phyloP scores from a whole-genome alignment of 2,888 invertebrate genomes.

The Amitus sp. region DNA sequence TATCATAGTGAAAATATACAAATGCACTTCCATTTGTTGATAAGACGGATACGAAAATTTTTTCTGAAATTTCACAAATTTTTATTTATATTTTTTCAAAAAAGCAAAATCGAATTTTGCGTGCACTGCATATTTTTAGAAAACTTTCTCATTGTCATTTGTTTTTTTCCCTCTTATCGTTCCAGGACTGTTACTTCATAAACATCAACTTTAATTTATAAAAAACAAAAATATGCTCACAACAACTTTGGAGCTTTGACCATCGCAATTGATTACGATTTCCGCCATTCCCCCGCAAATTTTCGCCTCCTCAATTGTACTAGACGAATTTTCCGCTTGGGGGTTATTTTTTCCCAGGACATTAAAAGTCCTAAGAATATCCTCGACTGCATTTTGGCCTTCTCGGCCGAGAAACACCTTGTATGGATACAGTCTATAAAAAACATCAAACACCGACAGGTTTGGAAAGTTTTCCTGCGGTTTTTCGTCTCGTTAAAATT shows the following conservation, averaged over 20 bases:
- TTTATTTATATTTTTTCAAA: no score
- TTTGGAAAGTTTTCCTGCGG: constrained; percentile 78
- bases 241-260: constrained; percentile 41
- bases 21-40: no score
- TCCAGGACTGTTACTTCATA: no score
- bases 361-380: constrained; percentile 75
- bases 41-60: no score
- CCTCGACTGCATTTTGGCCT: constrained; percentile 76
- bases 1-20: no score
- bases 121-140: no score
- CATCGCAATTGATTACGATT: constrained; percentile 66
- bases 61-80: no score
- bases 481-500: constrained; percentile 18
- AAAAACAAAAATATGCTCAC: constrained; percentile 22
- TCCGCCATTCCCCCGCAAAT: constrained; percentile 59
- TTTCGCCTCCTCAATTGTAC: constrained; percentile 49
- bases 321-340: constrained; percentile 9
- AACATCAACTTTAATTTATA: no score
- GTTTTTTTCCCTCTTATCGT: no score
- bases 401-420: constrained; percentile 82
- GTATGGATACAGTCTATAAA: constrained; percentile 87
- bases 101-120: no score
- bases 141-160: no score
- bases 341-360: constrained; percentile 51
- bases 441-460: constrained; percentile 74